phyloP scores from a whole-genome alignment of 2,888 invertebrate species.

The Epistrophella euchroma region DNA sequence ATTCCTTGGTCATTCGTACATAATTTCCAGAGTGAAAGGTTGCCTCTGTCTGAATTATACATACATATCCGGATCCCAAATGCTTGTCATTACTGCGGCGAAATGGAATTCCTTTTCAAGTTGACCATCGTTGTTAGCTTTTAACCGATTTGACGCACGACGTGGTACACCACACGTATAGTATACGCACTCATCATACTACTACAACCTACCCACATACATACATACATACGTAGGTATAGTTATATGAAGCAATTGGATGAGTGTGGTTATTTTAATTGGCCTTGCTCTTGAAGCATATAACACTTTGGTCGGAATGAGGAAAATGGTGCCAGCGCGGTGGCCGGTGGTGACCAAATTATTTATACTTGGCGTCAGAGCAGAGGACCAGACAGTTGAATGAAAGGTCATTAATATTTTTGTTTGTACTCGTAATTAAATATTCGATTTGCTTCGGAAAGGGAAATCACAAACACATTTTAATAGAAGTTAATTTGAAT shows the following conservation, averaged over 20 bases:
- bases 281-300: constrained; percentile 47
- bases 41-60: constrained; percentile 52
- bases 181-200: neutral
- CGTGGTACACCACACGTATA: constrained; percentile 13
- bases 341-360: constrained; percentile 32
- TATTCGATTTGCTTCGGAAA: constrained; percentile 52
- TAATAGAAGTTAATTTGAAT: constrained; percentile 21
- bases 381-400: constrained; percentile 62
- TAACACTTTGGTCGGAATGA: neutral
- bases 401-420: constrained; percentile 66
- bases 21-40: constrained; percentile 34
- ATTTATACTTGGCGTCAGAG: constrained; percentile 54
- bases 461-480: constrained; percentile 13
- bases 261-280: constrained; percentile 56
- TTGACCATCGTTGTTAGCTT: constrained; percentile 59
- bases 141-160: constrained; percentile 54
- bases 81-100: constrained; percentile 57
- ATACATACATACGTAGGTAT: neutral
- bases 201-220: neutral
- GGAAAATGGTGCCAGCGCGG: neutral
- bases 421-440: constrained; percentile 69
- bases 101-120: constrained; percentile 63
- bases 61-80: constrained; percentile 31
- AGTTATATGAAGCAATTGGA: constrained; percentile 27
- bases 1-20: constrained; percentile 33